A percentile compares a stretch with the other conserved stretches of the same genome.
Conservation (phyloP, 1,140 invertebrate species). For the Drosophila repleta region DNA sequence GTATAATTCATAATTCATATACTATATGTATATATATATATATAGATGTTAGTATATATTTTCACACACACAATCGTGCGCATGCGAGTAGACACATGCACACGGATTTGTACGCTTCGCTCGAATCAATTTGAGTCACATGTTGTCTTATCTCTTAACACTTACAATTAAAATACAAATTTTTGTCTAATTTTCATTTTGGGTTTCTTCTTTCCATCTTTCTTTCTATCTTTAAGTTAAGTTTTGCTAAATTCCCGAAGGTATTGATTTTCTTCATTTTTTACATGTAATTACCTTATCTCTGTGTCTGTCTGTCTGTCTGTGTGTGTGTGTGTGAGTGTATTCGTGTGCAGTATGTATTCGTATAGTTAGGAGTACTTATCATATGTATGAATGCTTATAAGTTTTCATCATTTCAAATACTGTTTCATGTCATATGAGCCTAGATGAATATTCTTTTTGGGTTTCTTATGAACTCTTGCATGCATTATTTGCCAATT, state of each 20-base stretch:
- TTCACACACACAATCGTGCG: constrained; percentile 5
- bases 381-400: constrained; percentile 21
- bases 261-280: constrained; percentile 13
- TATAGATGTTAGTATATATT: not conserved
- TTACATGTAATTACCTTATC: not conserved
- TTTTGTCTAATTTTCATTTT: constrained; percentile 3
- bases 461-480: constrained; percentile 1
- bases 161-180: constrained; percentile 33
- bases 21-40: not conserved
- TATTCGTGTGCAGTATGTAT: constrained; percentile 3
- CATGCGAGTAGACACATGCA: constrained; percentile 11
- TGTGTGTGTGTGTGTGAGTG: constrained; percentile 6
- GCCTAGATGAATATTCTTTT: not conserved
- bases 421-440: not conserved
- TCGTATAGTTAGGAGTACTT: constrained; percentile 13
- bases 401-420: constrained; percentile 8
- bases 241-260: constrained; percentile 13
- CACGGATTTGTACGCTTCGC: not conserved
- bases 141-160: constrained; percentile 23
- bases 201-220: not conserved
- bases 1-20: constrained; percentile 4
- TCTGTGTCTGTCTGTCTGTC: constrained; percentile 15
- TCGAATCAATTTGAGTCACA: constrained; percentile 51
- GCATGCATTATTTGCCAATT: not conserved
- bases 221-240: not conserved